phyloP scores from a whole-genome alignment of 2,113 vertebrate species.

The Recurvirostra avosetta region DNA sequence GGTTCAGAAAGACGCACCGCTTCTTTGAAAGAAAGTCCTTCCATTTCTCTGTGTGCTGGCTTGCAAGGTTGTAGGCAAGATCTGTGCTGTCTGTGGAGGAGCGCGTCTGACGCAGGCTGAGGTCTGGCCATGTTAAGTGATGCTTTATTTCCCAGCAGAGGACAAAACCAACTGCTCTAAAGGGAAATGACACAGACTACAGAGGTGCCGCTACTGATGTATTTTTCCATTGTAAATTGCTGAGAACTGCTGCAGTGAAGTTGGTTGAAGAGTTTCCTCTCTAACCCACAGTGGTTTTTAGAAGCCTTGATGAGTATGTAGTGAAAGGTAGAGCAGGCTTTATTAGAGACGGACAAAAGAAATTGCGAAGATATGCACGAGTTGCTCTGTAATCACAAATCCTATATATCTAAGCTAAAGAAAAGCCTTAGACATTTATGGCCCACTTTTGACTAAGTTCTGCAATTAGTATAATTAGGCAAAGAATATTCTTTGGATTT shows the following conservation, averaged over 20 bases:
- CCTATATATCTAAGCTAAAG: background rate
- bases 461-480: constrained; percentile 3
- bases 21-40: background rate
- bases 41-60: background rate
- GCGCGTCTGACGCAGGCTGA: background rate
- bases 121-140: background rate
- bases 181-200: background rate
- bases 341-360: background rate
- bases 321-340: background rate
- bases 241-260: background rate
- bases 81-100: background rate
- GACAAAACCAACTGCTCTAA: background rate
- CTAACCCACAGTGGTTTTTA: background rate
- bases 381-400: background rate
- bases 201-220: background rate
- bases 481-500: constrained; percentile 11
- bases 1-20: fast-evolving
- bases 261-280: background rate
- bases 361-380: background rate
- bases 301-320: background rate
- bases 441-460: background rate
- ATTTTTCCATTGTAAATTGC: background rate
- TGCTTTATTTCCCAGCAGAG: background rate
- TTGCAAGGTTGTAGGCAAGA: background rate
- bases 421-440: background rate